Evolutionary conservation across 1,140 invertebrate species (phyloP), one percentile per base, ranked within the genome.

Genomic region (Drosophila bocqueti): DNA sequence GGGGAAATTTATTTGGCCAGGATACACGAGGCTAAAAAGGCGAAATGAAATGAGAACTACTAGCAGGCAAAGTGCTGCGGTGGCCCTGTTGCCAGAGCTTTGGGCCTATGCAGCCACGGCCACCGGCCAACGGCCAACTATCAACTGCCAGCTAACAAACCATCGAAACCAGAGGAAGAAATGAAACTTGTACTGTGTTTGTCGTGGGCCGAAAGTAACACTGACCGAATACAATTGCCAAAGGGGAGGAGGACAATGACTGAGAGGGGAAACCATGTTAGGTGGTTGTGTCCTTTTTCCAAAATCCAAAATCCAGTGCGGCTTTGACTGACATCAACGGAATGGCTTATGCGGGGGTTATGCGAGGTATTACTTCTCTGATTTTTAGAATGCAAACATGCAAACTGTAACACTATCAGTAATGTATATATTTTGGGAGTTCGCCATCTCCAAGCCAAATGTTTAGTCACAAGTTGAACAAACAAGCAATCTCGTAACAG

Each of bases 1-100:
- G 45, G 55, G 60, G 52, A 79, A 79, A 79, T 79, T 79, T 79
- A 79, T 79, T 79, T 79, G 67, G 43, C 52, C 71, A 65, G 50
- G 36, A 64, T 45, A 73, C 69, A 31, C 31, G 49, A 50, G 31
- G 74, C 64, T 47, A 69, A 62, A 78, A 79, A 79, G 67, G 60
- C 75, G 38, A 72, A 78, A 72, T 49, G 75, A 72, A 79, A 79
- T 79, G 60, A 73, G 58, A 69, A 49, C 73, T 69, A 47, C 29
- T 31, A 43, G 4, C 42, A 59, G 61, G 36, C 60, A 50, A 72
- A 45, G 49, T 60, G 43, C 55, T 77, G 71, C 55, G 7, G 31
- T 72, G 7, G 31, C 63, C 47, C 54, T 24, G 59, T 65, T 42
- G 62, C 66, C 55, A 45, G 57, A 18, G 50, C 24, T 52, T 31